Conservation (phyloP, 2,888 invertebrate genomes). For the Orthonevra nobilis region DNA sequence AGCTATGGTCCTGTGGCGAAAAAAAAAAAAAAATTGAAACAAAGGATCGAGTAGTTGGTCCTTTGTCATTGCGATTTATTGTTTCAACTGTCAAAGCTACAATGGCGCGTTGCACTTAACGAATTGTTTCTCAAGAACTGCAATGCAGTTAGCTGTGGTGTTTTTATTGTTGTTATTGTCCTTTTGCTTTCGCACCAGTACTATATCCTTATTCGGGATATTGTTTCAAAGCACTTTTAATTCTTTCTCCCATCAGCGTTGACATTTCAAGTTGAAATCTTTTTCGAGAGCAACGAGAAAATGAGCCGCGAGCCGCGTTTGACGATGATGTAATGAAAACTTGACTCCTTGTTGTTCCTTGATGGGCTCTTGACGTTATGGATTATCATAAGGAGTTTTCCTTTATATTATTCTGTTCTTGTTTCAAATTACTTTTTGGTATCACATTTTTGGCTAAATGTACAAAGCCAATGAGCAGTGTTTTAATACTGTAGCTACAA, state of each 20-base stretch:
- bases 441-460: constrained; percentile 60
- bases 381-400: constrained; percentile 43
- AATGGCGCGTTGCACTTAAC: constrained; percentile 53
- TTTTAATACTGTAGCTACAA: constrained; percentile 1
- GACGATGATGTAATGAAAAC: constrained; percentile 50
- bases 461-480: constrained; percentile 23
- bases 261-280: constrained; percentile 46
- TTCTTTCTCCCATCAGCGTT: constrained; percentile 24
- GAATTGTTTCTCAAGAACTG: constrained; percentile 51
- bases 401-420: constrained; percentile 56
- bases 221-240: constrained; percentile 43
- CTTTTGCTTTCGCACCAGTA: not conserved
- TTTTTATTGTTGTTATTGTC: constrained; percentile 10
- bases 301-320: constrained; percentile 33
- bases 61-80: constrained; percentile 44
- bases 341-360: constrained; percentile 59
- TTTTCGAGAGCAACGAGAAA: constrained; percentile 18
- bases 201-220: constrained; percentile 34
- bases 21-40: too few species aligned
- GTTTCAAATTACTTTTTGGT: constrained; percentile 24
- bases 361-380: constrained; percentile 62
- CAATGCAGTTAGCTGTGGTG: constrained; percentile 49
- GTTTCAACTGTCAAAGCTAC: constrained; percentile 63
- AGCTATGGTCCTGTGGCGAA: constrained; percentile 30
- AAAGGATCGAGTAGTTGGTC: constrained; percentile 61